Base-by-base conservation (phyloP, 2,113 vertebrate genomes). In the Micronycteris hirsuta region DNA sequence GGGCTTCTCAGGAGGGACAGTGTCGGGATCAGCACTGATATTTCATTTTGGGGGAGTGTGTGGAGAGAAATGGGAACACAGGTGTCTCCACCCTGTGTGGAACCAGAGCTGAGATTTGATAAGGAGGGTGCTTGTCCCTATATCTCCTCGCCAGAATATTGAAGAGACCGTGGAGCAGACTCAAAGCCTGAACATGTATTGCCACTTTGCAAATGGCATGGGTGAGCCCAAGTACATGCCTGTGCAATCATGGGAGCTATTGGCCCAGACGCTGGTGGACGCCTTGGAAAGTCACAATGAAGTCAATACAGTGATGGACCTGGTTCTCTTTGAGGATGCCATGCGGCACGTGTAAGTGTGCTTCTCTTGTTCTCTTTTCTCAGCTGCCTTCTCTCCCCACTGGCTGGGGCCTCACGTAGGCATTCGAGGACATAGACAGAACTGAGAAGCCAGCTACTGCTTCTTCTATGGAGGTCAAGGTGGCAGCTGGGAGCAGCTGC, bases 261-360 rank as follows among this genome's bases (percentile, higher is more conserved):
- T 99, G 92, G 99, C 98, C 86, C 99, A 99, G 91, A 99, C 98
- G 63, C 98, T 99, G 12, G 83, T 98, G 97, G 99, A 99, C 95
- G 99, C 98, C 24, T 97, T 99, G 97, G 98, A 99, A 54, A 98
- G 86, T 89, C 99, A 99, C 99, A 99, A 99, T 0, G 99, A 99
- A 94, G 98, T 99, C 97, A 99, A 99, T 2, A 97, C 99, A 31
- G 99, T 98, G 43, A 99, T 99, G 97, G 99, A 98, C 98, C 97
- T 99, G 95, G 99, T 99, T 16, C 98, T 99, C 31, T 99, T 99
- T 94, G 99, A 99, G 96, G 99, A 99, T 1, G 99, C 99, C 96
- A 99, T 99, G 99, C 97, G 98, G 95, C 99, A 99, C 0, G 96
- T 99, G 99, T 99, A 98, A 99, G 99, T 92, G 43, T 36, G 26